Base-by-base conservation (phyloP, 2,113 vertebrate species). In the Triplophysa dalaica region DNA sequence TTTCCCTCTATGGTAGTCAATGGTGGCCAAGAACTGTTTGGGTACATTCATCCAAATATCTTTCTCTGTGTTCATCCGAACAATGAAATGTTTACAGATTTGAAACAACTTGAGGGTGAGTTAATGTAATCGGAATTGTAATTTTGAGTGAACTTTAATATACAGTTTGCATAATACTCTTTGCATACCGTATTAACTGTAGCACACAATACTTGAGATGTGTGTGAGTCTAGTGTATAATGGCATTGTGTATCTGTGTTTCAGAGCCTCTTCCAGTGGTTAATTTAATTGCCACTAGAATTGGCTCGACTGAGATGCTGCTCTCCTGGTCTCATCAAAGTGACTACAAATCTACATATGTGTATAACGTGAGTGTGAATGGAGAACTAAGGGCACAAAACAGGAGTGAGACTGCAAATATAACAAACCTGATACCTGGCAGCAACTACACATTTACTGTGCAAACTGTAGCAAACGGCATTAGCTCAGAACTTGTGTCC, bases 371-470 rank as follows among this genome's bases (percentile, higher is more conserved):
- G 63, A 70, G 24, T 56, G 22, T 66, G 61, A 64, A 66, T 33
- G 54, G 52, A 5, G n/a, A 3, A 24, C 24, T 0, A 52, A 16
- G 2, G 26, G 12, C 7, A 16, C 43, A 64, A 7, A 38, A 1
- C n/a, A 17, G 1, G 14, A 48, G 0, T 29, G 54, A 78, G 33
- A 48, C 45, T 1, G 54, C 22, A 56, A 29, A 16, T 22, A 9
- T 73, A 38, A 0, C 5, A 14, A 52, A 19, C 29, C 67, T 82
- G 11, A 26, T 3, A 3, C 26, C 81, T 22, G 81, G 81, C 24
- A 82, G 13, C 29, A 73, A 61, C 63, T 73, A 82, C 68, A 78
- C 48, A 1, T 82, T 82, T 41, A 72, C 67, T 45, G 81, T 82
- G 21, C 38, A 11, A 52, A 67, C 68, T 24, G 41, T 72, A 33